These are phyloP conservation scores for Chrysomela aeneicollis DNA, from an alignment of 2,888 invertebrate genomes.

Conservation along the genomic window DNA sequence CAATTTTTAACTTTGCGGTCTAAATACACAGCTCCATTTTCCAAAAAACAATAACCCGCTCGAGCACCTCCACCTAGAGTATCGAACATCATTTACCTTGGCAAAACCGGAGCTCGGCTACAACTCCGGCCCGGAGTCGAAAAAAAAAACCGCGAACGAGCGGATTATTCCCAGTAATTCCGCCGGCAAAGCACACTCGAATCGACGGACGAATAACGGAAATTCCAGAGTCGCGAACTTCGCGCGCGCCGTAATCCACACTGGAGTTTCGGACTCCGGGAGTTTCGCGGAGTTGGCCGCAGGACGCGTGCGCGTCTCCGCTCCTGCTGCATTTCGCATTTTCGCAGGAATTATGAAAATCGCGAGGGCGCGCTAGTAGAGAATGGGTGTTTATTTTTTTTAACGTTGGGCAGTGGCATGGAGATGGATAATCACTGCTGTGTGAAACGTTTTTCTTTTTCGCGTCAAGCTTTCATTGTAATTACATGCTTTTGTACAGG, in stretches of 20 bases:
- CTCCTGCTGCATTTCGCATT: constrained; percentile 26
- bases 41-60: too few species aligned
- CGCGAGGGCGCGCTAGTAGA: constrained; percentile 18
- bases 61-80: too few species aligned
- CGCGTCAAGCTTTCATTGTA: too few species aligned
- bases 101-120: neutral
- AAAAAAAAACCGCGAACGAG: constrained; percentile 12
- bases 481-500: too few species aligned
- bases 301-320: constrained; percentile 27
- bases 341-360: constrained; percentile 32
- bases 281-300: constrained; percentile 29
- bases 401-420: constrained; percentile 6
- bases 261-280: constrained; percentile 51
- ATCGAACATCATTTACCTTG: too few species aligned
- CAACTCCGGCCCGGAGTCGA: constrained; percentile 10
- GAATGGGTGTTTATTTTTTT: constrained; percentile 18
- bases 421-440: too few species aligned
- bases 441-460: too few species aligned
- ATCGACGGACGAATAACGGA: constrained; percentile 27
- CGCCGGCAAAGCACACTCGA: constrained; percentile 28
- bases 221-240: constrained; percentile 43
- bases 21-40: too few species aligned
- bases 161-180: constrained; percentile 25
- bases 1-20: too few species aligned
- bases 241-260: constrained; percentile 53